Conservation (phyloP, 2,888 invertebrate genomes). For the Lasius fuliginosus region DNA sequence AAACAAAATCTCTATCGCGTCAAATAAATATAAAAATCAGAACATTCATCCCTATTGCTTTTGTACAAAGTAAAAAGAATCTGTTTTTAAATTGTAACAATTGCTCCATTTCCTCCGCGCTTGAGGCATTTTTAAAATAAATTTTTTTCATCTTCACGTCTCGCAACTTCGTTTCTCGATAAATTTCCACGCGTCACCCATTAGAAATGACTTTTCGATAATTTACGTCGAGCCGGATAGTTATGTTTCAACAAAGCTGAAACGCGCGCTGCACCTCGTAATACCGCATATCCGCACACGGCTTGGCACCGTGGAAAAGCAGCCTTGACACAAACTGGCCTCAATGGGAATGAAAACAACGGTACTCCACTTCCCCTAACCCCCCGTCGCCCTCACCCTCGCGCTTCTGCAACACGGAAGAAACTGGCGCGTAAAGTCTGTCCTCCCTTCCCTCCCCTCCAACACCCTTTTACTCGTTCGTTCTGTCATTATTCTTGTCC, state of each 20-base stretch:
- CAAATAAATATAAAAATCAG: not conserved
- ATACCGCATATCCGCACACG: slow-evolving; percentile 48
- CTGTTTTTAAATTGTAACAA: not conserved
- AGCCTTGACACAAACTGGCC: slow-evolving; percentile 74
- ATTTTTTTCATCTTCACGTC: not conserved
- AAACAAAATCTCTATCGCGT: slow-evolving; percentile 8
- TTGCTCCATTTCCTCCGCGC: not conserved
- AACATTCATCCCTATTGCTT: not conserved
- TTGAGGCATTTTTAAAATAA: not conserved
- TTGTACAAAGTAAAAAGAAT: not conserved
- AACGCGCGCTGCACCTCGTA: slow-evolving; percentile 48
- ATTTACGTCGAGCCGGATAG: slow-evolving; percentile 15
- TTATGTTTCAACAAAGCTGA: slow-evolving; percentile 30
- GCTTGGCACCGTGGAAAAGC: slow-evolving; percentile 64
- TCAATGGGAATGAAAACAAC: slow-evolving; percentile 75
- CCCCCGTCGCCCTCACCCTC: slow-evolving; percentile 38
- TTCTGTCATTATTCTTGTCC: slow-evolving; percentile 37
- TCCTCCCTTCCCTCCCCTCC: not conserved
- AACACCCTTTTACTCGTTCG: slow-evolving; percentile 2
- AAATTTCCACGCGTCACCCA: not conserved
- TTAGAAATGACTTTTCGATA: slow-evolving; percentile 15
- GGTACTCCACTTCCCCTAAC: slow-evolving; percentile 57
- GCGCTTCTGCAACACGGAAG: slow-evolving; percentile 56
- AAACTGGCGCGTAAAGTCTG: slow-evolving; percentile 52
- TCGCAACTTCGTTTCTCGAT: not conserved